phyloP scores from a whole-genome alignment of 92 coral and sea anemone species.

The Zoanthus sansibaricus region DNA sequence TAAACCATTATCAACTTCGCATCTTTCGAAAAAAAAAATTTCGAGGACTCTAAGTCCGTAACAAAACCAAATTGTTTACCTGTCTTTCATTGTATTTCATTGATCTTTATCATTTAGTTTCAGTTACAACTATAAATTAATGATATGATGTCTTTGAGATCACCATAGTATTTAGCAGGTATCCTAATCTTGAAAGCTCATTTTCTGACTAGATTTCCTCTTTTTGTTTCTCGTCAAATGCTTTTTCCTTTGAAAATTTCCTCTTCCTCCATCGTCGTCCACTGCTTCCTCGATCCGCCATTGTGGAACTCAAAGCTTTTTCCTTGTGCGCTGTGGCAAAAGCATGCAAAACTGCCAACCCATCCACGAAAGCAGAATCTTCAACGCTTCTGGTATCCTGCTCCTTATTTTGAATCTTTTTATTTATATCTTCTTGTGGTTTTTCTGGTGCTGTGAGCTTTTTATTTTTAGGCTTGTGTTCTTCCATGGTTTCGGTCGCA shows the following conservation, averaged over 20 bases:
- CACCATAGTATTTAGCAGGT: background rate
- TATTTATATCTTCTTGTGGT: conserved; percentile 37
- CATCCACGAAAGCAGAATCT: background rate
- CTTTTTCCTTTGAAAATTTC: conserved; percentile 30
- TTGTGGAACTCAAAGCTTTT: conserved; percentile 31
- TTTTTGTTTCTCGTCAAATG: conserved; percentile 28
- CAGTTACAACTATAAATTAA: background rate
- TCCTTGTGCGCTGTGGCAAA: conserved; percentile 34
- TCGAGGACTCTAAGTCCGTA: background rate
- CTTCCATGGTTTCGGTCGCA: background rate
- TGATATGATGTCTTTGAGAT: background rate
- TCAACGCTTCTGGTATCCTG: conserved; percentile 10
- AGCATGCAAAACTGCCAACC: background rate
- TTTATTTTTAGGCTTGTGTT: background rate
- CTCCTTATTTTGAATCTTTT: conserved; percentile 14
- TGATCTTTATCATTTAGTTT: background rate
- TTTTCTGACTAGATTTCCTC: background rate
- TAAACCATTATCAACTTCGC: background rate
- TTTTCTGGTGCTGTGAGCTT: conserved; percentile 15
- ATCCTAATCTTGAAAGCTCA: background rate
- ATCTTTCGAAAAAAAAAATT: background rate
- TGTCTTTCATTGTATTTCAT: background rate
- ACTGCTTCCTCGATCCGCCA: conserved; percentile 40
- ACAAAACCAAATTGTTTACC: background rate
- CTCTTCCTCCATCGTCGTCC: conserved; percentile 49